Percentiles rank a stretch among this genome's conserved stretches.
Evolutionary conservation across 2,113 vertebrate genomes (phyloP).

Genomic region (Melanerpes formicivorus): DNA sequence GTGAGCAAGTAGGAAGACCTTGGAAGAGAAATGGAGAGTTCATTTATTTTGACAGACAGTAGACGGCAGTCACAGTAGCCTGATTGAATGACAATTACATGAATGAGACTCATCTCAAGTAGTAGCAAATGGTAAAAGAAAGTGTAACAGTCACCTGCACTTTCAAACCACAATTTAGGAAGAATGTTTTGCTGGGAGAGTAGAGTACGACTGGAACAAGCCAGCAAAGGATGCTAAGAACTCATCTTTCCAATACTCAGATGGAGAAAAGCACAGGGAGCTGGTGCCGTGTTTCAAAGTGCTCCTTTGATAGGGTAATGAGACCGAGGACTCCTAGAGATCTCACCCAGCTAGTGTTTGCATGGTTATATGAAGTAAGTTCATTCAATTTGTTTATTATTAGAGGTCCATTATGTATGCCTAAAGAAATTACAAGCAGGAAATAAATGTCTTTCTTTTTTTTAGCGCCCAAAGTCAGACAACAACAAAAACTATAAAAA

Average conservation of each 20-base stretch:
- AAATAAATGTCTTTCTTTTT: background rate
- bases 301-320: background rate
- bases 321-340: background rate
- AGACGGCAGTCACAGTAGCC: background rate
- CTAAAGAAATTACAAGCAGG: background rate
- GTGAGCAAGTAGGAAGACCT: background rate
- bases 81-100: background rate
- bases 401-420: background rate
- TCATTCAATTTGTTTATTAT: background rate
- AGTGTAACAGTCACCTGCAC: background rate
- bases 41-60: background rate
- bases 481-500: background rate
- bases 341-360: background rate
- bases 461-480: background rate
- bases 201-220: background rate
- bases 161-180: background rate
- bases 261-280: background rate
- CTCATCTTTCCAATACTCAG: background rate
- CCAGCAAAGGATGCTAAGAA: background rate
- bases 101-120: background rate
- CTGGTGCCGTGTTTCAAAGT: background rate
- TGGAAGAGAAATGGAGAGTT: background rate
- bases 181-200: background rate
- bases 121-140: background rate
- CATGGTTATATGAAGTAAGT: background rate